These are phyloP conservation scores for Hofmannophila pseudospretella DNA, from an alignment of 2,888 invertebrate genomes.

Conservation along the genomic window DNA sequence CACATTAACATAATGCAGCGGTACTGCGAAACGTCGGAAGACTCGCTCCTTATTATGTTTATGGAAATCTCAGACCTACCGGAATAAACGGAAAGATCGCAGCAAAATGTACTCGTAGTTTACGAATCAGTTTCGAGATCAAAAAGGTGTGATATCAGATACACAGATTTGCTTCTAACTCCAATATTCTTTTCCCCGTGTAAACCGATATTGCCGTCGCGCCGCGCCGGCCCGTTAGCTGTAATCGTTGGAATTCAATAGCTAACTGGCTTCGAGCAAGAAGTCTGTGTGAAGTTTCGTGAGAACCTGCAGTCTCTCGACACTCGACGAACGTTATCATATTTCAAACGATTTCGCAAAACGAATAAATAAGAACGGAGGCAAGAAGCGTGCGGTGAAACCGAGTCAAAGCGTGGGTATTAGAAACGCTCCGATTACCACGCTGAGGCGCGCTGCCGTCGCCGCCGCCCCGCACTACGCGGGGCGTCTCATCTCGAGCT, in stretches of 20 bases:
- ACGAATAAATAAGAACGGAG: constrained; percentile 73
- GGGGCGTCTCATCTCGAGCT: constrained; percentile 8
- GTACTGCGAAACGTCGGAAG: constrained; percentile 18
- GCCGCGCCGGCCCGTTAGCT: constrained; percentile 31
- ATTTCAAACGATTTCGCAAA: constrained; percentile 77
- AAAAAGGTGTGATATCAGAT: not conserved
- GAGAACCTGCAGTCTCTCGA: constrained; percentile 57
- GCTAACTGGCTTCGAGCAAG: constrained; percentile 56
- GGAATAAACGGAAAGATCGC: not conserved
- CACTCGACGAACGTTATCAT: constrained; percentile 70
- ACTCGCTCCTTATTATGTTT: not conserved
- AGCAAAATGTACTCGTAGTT: not conserved
- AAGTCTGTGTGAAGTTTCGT: constrained; percentile 69
- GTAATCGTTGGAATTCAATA: constrained; percentile 64
- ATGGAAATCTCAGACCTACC: not conserved
- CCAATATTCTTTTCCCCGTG: constrained; percentile 32
- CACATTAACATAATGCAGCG: constrained; percentile 50
- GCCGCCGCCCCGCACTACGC: constrained; percentile 10
- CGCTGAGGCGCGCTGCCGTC: constrained; percentile 36
- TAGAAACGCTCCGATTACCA: constrained; percentile 77
- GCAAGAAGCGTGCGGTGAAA: constrained; percentile 77
- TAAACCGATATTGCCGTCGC: constrained; percentile 43
- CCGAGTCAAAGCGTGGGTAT: constrained; percentile 75
- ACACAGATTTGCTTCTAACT: not conserved
- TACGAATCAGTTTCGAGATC: not conserved